phyloP scores from a whole-genome alignment of 2,113 vertebrate species.

The Haplotaxodon microlepis region DNA sequence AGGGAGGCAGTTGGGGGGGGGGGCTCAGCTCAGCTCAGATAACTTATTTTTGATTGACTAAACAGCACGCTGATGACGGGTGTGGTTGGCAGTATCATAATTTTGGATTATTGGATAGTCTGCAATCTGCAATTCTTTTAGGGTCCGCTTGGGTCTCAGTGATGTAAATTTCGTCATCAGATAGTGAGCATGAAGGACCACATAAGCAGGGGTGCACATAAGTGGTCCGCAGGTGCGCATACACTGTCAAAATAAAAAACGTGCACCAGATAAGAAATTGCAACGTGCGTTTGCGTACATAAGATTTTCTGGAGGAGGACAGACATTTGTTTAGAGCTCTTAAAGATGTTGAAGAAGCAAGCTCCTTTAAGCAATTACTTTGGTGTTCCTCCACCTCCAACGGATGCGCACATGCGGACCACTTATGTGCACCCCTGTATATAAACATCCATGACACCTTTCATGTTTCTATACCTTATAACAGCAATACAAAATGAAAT shows the following conservation, averaged over 20 bases:
- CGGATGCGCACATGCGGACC: too few relatives aligned
- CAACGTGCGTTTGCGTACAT: rapidly evolving
- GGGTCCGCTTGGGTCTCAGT: not conserved
- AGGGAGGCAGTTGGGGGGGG: not conserved
- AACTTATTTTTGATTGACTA: not conserved
- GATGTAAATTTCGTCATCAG: not conserved
- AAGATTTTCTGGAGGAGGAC: not conserved
- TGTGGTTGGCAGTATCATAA: not conserved
- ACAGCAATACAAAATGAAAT: too few relatives aligned
- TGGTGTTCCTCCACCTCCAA: not conserved
- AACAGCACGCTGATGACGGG: not conserved
- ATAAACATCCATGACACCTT: too few relatives aligned
- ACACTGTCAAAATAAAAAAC: not conserved
- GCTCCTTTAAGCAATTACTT: not conserved
- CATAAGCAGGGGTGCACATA: not conserved
- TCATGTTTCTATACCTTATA: too few relatives aligned
- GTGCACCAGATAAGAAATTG: not conserved
- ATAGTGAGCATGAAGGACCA: not conserved
- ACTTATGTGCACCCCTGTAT: too few relatives aligned
- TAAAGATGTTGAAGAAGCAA: not conserved
- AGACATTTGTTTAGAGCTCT: not conserved
- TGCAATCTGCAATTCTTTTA: not conserved
- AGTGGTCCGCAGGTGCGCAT: not conserved
- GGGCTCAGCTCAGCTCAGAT: not conserved
- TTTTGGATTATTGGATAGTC: not conserved